Evolutionary conservation across 2,113 vertebrate genomes (phyloP).

Genomic region (Manacus vitellinus): DNA sequence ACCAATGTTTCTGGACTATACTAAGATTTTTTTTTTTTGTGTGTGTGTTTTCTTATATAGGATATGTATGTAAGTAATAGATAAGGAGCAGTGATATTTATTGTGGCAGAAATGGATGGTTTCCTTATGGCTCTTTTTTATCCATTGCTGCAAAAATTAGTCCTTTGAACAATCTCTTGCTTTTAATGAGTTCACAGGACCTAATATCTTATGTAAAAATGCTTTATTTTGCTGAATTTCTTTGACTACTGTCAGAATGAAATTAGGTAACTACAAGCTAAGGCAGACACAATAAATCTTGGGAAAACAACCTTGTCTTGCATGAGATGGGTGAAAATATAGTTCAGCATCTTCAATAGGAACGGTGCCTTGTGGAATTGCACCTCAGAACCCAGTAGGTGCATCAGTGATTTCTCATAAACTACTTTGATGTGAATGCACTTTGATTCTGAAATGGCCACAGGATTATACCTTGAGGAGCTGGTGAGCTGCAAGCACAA

Average conservation of each 20-base stretch:
- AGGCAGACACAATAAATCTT: background rate
- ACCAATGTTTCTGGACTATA: background rate
- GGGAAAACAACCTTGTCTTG: background rate
- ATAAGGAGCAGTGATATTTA: background rate
- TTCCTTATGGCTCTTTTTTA: background rate
- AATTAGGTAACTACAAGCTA: background rate
- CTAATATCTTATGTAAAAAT: background rate
- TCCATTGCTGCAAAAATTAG: background rate
- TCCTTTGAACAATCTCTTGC: background rate
- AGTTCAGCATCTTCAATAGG: background rate
- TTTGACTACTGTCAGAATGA: background rate
- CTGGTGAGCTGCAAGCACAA: background rate
- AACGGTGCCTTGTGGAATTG: background rate
- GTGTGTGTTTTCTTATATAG: background rate
- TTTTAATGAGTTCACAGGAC: background rate
- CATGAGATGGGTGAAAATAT: background rate
- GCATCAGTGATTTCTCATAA: background rate
- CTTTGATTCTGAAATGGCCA: conserved; percentile 44
- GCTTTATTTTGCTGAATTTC: background rate
- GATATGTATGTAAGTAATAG: fast-evolving
- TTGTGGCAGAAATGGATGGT: background rate
- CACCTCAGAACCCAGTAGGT: background rate
- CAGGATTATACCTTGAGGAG: background rate
- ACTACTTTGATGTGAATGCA: conserved; percentile 16
- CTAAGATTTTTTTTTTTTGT: background rate